Conservation (phyloP, 2,797 vertebrate species). For the Orestias chungarensis region DNA sequence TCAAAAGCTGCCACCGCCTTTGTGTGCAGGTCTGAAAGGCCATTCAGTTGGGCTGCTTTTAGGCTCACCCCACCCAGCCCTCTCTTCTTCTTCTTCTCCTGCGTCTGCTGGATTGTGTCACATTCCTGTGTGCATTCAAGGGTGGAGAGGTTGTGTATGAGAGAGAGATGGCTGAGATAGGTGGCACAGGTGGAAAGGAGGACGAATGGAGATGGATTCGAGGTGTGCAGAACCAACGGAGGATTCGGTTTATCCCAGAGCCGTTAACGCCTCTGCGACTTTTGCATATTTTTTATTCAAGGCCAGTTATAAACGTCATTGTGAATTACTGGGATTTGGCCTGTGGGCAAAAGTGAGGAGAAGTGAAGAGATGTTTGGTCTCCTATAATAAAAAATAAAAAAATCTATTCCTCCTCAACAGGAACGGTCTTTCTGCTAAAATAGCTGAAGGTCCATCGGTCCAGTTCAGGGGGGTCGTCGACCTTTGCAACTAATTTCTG, state of each 20-base stretch:
- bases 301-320: neutral
- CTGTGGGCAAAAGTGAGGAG: no score
- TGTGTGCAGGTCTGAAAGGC: constrained; percentile 71
- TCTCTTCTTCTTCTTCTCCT: constrained; percentile 9
- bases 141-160: constrained; percentile 50
- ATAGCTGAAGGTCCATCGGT: no score
- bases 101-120: constrained; percentile 66
- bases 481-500: no score
- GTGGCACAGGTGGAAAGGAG: no score
- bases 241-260: neutral
- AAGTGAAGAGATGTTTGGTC: no score
- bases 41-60: constrained; percentile 70
- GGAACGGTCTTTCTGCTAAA: no score
- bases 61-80: constrained; percentile 20
- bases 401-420: no score
- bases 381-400: no score
- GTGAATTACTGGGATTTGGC: neutral
- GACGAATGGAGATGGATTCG: no score
- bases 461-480: no score
- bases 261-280: neutral
- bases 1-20: constrained; percentile 56
- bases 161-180: constrained; percentile 32
- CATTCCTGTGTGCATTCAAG: constrained; percentile 80
- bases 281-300: neutral
- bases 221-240: no score